Conservation (phyloP, 2,797 vertebrate genomes). For the Discoglossus pictus region DNA sequence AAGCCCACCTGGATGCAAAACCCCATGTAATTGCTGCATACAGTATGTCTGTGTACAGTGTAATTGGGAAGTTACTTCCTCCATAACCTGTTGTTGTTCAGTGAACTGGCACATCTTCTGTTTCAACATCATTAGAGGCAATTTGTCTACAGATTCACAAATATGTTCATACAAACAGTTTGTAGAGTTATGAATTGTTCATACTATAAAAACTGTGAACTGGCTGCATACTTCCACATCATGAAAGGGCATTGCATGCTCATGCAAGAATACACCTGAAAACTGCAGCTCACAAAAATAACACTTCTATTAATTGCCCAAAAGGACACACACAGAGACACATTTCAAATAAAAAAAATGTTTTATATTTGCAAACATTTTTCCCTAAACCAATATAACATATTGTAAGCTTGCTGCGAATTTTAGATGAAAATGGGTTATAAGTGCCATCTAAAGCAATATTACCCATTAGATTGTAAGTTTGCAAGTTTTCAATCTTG, state of each 20-base stretch:
- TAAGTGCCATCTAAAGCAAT: too few relatives aligned
- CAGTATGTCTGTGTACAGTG: slow-evolving; percentile 17
- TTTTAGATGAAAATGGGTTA: too few relatives aligned
- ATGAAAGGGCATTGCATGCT: slow-evolving; percentile 18
- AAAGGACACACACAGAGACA: not conserved
- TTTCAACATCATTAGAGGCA: slow-evolving; percentile 46
- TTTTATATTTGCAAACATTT: too few relatives aligned
- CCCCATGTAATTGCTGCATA: slow-evolving; percentile 12
- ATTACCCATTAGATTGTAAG: too few relatives aligned
- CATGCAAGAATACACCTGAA: slow-evolving; percentile 20
- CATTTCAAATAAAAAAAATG: too few relatives aligned
- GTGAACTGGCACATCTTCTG: slow-evolving; percentile 39
- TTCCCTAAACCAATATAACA: too few relatives aligned
- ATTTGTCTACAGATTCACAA: slow-evolving; percentile 33
- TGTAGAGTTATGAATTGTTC: slow-evolving; percentile 22
- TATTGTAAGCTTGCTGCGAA: too few relatives aligned
- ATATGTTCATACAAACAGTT: slow-evolving; percentile 36
- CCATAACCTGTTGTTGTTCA: slow-evolving; percentile 36
- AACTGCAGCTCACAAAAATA: not conserved
- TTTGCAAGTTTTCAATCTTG: too few relatives aligned
- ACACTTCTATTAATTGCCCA: slow-evolving; percentile 9
- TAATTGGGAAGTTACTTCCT: slow-evolving; percentile 36
- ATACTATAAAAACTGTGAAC: slow-evolving; percentile 35
- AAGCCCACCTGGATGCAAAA: slow-evolving; percentile 20
- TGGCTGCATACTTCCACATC: slow-evolving; percentile 16